Evolutionary conservation across 2,888 invertebrate genomes (phyloP).

Genomic region (Onthophagus sagittarius): DNA sequence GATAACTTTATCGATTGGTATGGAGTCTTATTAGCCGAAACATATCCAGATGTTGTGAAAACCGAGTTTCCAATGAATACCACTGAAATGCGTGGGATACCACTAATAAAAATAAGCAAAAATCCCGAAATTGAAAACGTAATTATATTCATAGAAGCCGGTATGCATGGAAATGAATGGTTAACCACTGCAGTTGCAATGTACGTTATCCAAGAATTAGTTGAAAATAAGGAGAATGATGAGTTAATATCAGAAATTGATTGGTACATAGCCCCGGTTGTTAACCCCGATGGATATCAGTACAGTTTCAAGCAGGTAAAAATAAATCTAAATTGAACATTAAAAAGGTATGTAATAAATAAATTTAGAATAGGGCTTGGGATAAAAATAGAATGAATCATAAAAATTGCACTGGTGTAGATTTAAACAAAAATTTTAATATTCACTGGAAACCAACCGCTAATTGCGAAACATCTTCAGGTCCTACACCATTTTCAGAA

Average conservation of each 20-base stretch:
- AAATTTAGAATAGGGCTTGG: constrained; percentile 58
- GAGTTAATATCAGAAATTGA: constrained; percentile 58
- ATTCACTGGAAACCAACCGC: constrained; percentile 60
- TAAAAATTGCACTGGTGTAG: constrained; percentile 61
- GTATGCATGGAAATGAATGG: constrained; percentile 69
- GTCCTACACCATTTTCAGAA: constrained; percentile 64
- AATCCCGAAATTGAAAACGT: constrained; percentile 52
- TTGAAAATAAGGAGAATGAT: constrained; percentile 55
- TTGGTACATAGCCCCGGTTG: constrained; percentile 57
- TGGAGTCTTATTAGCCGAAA: constrained; percentile 39
- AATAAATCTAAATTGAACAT: no score
- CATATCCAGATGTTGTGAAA: constrained; percentile 50
- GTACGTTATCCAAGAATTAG: constrained; percentile 62
- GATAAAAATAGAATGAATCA: constrained; percentile 62
- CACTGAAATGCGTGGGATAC: constrained; percentile 46
- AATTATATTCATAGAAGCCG: constrained; percentile 58
- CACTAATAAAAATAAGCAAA: constrained; percentile 60
- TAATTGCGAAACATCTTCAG: constrained; percentile 55
- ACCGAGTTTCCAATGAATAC: constrained; percentile 56
- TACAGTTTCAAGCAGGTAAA: constrained; percentile 30
- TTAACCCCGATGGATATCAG: constrained; percentile 56
- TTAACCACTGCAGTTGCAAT: constrained; percentile 63
- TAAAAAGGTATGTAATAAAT: not conserved
- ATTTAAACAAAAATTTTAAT: constrained; percentile 74
- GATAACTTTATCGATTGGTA: no score